Percentiles rank a stretch among this genome's conserved stretches.
Conservation (phyloP, 2,113 vertebrate genomes). For the Lanius collurio region DNA sequence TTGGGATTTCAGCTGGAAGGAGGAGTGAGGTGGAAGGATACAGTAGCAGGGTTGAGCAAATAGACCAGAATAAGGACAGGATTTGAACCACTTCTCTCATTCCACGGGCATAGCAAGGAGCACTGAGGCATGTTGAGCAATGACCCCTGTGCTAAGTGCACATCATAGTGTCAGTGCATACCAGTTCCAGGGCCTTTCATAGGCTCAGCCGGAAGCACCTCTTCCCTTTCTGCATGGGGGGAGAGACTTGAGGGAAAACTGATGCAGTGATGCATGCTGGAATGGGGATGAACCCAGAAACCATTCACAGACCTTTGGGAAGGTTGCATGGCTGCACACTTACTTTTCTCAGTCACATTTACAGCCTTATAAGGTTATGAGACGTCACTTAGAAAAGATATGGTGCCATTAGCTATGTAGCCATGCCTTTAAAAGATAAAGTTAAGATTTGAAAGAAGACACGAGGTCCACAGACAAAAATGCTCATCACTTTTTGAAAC, state of each 20-base stretch:
- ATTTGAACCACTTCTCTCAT: neutral
- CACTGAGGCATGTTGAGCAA: neutral
- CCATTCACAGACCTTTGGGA: neutral
- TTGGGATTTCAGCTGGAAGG: neutral
- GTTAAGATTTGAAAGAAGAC: neutral
- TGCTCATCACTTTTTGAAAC: neutral
- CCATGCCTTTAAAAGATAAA: neutral
- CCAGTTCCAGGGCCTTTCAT: neutral
- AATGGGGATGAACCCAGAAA: neutral
- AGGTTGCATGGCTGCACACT: neutral
- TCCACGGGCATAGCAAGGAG: neutral
- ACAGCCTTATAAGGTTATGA: neutral
- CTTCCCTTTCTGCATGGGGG: neutral
- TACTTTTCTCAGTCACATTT: neutral
- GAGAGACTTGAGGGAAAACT: neutral
- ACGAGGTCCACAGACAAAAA: neutral
- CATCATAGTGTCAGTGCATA: rapidly evolving
- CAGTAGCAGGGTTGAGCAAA: neutral
- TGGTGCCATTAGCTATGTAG: neutral
- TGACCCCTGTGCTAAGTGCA: neutral
- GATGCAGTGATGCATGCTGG: neutral
- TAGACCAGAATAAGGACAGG: neutral
- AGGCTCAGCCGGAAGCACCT: neutral
- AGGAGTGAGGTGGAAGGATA: neutral
- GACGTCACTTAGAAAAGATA: neutral